Conservation (phyloP, 2,113 vertebrate genomes). For the Tachysurus fulvidraco region DNA sequence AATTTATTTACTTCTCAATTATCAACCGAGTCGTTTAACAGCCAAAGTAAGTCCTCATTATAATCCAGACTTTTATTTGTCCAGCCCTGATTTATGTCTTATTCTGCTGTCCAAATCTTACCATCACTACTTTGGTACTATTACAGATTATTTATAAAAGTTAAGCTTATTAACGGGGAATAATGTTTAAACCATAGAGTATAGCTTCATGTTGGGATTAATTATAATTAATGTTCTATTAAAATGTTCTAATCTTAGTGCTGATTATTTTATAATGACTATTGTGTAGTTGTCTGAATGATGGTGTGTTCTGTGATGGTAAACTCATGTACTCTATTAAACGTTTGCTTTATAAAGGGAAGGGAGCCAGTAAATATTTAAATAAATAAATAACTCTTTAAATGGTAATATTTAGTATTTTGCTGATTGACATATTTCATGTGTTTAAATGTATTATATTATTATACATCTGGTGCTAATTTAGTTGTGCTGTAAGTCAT, state of each 20-base stretch:
- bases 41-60: not conserved
- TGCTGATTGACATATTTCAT: not conserved
- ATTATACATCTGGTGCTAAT: no score
- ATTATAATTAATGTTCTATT: no score
- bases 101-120: constrained; percentile 14
- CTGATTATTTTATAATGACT: not conserved
- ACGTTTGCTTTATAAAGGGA: not conserved
- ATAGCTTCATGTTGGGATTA: no score
- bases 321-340: not conserved
- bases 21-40: not conserved
- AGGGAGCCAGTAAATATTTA: not conserved
- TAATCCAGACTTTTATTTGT: constrained; percentile 29
- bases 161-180: not conserved
- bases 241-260: not conserved
- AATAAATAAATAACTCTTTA: no score
- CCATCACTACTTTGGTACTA: not conserved
- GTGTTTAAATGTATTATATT: not conserved
- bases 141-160: not conserved
- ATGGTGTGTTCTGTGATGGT: not conserved
- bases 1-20: not conserved
- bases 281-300: not conserved
- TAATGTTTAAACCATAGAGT: not conserved
- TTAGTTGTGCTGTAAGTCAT: not conserved
- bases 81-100: constrained; percentile 31
- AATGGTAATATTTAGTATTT: not conserved